Base-by-base conservation (phyloP, 2,113 vertebrate species). In the Corapipo altera region DNA sequence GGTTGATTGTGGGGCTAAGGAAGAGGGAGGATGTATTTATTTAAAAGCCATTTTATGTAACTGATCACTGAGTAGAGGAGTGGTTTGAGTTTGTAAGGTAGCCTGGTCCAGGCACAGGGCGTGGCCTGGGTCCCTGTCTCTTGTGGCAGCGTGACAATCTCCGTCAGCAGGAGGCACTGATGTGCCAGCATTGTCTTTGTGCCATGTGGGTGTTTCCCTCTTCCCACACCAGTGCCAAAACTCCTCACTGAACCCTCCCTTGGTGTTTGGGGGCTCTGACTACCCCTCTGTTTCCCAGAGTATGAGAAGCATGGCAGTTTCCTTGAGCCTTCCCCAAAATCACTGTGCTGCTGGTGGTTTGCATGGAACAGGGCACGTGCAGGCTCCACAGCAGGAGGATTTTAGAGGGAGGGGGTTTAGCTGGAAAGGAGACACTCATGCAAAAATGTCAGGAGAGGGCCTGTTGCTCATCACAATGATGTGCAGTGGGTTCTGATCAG, bases 211-310 rank as follows among this genome's bases (percentile, higher is more conserved):
- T 18, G 10, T 48, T 49, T 62, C n/a, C 62, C 19, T 70, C 55
- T 55, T 48, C 21, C 12, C 4, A 1, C 15, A 17, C 20, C 2
- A 1, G 3, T 5, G 19, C 23, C 16, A 33, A 70, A 21, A 21
- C 17, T 77, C 21, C 39, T 43, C 37, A n/a, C 57, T 22, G 41
- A 71, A n/a, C 16, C 33, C 10, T 76, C 6, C 33, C 21, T 27
- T 51, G n/a, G n/a, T 26, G 24, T 30, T 7, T 41, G 30, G 44
- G 32, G 17, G 30, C 54, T 48, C 41, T 20, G 33, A 12, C 5
- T 24, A 28, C 67, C 39, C 12, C 6, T 48, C 12, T 61, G 66
- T 69, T 80, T 69, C 62, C 37, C 22, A 49, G n/a, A 55, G 24
- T 35, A 24, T 48, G 39, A 43, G 32, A 52, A 66, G 17, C 0